phyloP scores from a whole-genome alignment of 2,113 vertebrate species.

The Ciconia maguari region DNA sequence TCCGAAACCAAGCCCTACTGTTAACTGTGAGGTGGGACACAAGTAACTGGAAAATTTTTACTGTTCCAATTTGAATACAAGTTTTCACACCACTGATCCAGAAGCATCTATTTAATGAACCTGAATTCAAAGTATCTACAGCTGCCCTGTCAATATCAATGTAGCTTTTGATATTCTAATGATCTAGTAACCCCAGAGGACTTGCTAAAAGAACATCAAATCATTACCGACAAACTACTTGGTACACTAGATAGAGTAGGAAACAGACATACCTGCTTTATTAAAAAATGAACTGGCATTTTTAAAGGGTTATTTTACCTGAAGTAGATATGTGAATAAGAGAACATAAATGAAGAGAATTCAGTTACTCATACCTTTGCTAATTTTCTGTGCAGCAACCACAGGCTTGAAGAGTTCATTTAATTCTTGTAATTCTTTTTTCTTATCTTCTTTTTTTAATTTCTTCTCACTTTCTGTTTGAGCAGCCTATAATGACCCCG shows the following conservation, averaged over 20 bases:
- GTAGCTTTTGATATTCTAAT: background rate
- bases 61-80: background rate
- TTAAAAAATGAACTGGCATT: background rate
- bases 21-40: background rate
- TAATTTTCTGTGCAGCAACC: slow-evolving; percentile 94
- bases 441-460: slow-evolving; percentile 91
- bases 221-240: background rate
- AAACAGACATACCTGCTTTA: background rate
- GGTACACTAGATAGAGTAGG: background rate
- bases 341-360: background rate
- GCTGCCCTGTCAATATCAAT: background rate
- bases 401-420: slow-evolving; percentile 98
- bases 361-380: slow-evolving; percentile 85
- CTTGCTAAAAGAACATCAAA: background rate
- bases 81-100: background rate
- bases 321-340: background rate
- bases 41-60: background rate
- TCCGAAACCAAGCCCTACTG: background rate
- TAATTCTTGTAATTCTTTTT: slow-evolving; percentile 93
- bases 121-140: background rate
- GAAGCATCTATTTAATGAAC: background rate
- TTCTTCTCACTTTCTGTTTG: slow-evolving; percentile 82
- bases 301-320: background rate
- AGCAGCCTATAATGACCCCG: slow-evolving; percentile 71
- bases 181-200: background rate